Evolutionary conservation across 1,140 invertebrate species (phyloP), one percentile per base, ranked within the genome.

Genomic region (Drosophila willistoni): DNA sequence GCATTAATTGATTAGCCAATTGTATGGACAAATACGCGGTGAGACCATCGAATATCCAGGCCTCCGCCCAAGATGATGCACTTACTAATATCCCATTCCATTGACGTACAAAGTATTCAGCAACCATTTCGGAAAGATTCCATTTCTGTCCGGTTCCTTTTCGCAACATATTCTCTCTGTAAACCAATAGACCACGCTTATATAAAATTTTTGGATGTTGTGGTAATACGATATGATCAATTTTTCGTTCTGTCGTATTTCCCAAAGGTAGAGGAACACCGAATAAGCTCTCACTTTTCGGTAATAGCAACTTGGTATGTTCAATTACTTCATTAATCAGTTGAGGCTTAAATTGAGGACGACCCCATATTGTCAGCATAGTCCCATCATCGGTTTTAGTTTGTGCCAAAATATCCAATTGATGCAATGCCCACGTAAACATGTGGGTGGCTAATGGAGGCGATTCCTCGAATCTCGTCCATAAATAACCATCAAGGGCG

Each of bases 1-100:
- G 94, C 57, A 44, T 62, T n/a, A 51, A n/a, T 17, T 12, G 56
- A 36, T 36, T 59, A 2, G 39, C 9, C 36, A 57, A 14, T n/a
- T 72, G 57, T 13, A 42, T 10, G 13, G 47, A 44, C 65, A 72
- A 14, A 25, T 62, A 72, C 2, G 51, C 13, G 33, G 57, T 54
- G 6, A 71, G 22, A 44, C 69, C 69, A 17, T 67, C 33, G 6
- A 64, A 41, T 7, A 71, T 12, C 44, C 42, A 71, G 3, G 17
- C 7, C 25, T 13, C 12, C 9, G 29, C 1, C 69, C n/a, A 41
- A 5, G 66, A 42, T 3, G 19, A 17, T 9, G 36, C 1, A 36
- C 42, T 33, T 4, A 61, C 56, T 10, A 71, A 33, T 7, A 51
- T 3, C 4, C 69, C 69, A 13, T 34, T 17, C 69, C 69, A 71